Conservation (phyloP, 2,113 vertebrate genomes). For the Sylvilagus bachmani region DNA sequence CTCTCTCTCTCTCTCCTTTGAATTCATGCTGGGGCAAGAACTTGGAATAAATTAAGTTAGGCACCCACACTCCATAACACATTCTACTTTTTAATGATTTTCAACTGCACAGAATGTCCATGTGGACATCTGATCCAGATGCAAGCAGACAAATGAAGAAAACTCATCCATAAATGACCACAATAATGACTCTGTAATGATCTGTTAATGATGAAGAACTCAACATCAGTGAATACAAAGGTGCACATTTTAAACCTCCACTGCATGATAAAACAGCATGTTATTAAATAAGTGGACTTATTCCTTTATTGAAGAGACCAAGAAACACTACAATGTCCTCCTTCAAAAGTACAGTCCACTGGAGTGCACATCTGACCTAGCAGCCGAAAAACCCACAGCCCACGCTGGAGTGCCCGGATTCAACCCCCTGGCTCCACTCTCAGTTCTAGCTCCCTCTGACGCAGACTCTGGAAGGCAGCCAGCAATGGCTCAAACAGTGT, state of each 20-base stretch:
- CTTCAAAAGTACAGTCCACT: constrained; percentile 7
- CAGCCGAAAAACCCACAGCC: too few species aligned
- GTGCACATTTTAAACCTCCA: background rate
- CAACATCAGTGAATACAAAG: background rate
- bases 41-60: too few species aligned
- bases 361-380: too few species aligned
- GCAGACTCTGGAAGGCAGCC: too few species aligned
- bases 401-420: too few species aligned
- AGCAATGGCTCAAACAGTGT: too few species aligned
- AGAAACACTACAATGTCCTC: background rate
- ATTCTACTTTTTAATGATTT: background rate
- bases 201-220: background rate
- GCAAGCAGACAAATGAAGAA: background rate
- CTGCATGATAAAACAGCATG: background rate
- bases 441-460: too few species aligned
- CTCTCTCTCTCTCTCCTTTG: too few species aligned
- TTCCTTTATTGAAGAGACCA: background rate
- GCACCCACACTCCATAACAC: background rate
- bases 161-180: background rate
- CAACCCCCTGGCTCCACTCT: too few species aligned
- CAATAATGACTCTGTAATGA: background rate
- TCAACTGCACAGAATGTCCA: background rate
- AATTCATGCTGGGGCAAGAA: too few species aligned
- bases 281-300: background rate
- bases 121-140: background rate